Conservation (phyloP, 2,113 vertebrate species). For the Paedocypris sp. region DNA sequence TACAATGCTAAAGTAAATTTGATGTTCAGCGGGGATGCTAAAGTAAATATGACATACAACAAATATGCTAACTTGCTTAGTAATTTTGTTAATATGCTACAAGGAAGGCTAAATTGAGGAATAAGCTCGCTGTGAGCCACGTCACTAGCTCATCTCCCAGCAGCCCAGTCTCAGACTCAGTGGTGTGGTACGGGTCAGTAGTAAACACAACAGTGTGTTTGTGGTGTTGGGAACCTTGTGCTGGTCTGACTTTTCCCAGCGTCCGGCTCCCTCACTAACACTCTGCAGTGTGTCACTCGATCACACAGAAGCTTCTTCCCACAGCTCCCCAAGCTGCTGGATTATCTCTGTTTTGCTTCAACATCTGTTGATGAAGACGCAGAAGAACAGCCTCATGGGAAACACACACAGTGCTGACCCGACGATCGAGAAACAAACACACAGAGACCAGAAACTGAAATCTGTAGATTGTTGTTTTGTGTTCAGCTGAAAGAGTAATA, state of each 20-base stretch:
- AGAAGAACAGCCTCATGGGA: constrained; percentile 24
- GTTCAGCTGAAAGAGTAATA: constrained; percentile 52
- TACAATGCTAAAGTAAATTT: no score
- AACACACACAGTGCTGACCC: constrained; percentile 26
- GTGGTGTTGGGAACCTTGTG: constrained; percentile 52
- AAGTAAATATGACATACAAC: no score
- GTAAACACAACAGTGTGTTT: no score
- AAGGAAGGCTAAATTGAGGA: no score
- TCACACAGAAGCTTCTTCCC: constrained; percentile 40
- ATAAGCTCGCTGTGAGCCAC: no score
- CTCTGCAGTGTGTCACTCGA: constrained; percentile 49
- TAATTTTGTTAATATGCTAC: no score
- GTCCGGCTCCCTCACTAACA: constrained; percentile 43
- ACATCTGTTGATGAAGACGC: constrained; percentile 58
- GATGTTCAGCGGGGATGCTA: no score
- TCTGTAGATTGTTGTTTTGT: constrained; percentile 37
- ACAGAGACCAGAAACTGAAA: constrained; percentile 44
- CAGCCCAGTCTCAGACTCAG: no score
- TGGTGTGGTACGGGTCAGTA: no score
- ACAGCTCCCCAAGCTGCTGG: constrained; percentile 31
- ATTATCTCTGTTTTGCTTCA: constrained; percentile 54
- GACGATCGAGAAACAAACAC: constrained; percentile 14
- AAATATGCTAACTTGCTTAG: no score
- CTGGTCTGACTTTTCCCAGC: constrained; percentile 49
- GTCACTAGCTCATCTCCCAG: no score